Evolutionary conservation across 2,113 vertebrate genomes (phyloP).

Genomic region (Salvelinus namaycush): DNA sequence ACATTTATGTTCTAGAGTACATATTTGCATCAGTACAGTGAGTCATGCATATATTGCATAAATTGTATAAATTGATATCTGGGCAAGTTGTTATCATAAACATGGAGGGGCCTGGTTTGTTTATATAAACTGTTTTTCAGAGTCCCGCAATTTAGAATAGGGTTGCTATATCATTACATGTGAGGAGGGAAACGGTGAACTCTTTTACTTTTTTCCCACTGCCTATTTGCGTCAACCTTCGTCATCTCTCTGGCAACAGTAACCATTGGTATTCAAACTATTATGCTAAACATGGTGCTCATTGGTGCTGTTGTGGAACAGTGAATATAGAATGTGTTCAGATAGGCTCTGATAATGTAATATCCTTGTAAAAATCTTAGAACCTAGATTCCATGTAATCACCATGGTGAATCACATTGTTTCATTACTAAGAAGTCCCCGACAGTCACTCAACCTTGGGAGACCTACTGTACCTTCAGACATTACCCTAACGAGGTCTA

Average conservation of each 20-base stretch:
- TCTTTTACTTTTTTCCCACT: conserved; percentile 7
- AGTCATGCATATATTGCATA: neutral
- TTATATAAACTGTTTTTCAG: neutral
- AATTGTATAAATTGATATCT: neutral
- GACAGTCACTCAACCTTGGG: neutral
- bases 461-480: neutral
- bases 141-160: neutral
- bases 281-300: conserved; percentile 13
- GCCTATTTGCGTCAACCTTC: conserved; percentile 43
- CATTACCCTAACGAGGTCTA: neutral
- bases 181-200: conserved; percentile 18
- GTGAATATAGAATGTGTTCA: neutral
- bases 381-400: too few species aligned
- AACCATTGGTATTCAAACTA: conserved; percentile 16
- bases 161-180: conserved; percentile 23
- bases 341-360: neutral
- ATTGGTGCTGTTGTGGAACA: neutral
- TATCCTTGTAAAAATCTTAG: conserved; percentile 10
- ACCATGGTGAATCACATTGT: neutral
- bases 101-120: neutral
- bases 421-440: neutral
- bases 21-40: neutral
- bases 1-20: neutral
- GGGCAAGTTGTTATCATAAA: conserved; percentile 2
- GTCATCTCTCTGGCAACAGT: conserved; percentile 29